Evolutionary conservation across 2,797 vertebrate species (phyloP).

Genomic region (Sebastes nivosus): DNA sequence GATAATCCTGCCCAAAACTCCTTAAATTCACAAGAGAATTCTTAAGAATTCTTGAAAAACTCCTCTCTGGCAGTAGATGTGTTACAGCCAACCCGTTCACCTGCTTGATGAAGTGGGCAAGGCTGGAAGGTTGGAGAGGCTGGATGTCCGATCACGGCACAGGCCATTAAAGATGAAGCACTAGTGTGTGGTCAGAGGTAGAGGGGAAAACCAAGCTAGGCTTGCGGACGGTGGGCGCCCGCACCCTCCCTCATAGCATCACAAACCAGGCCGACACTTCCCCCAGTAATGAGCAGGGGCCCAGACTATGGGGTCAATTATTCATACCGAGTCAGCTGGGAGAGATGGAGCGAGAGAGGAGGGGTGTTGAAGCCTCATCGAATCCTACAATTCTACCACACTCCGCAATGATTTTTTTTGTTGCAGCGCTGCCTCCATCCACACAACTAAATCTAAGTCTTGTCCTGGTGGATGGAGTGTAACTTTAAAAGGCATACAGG

Average conservation of each 20-base stretch:
- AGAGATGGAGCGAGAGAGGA: conserved; percentile 70
- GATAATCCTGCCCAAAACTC: conserved; percentile 71
- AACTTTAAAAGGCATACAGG: conserved; percentile 82
- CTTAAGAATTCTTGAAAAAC: conserved; percentile 69
- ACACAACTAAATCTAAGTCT: conserved; percentile 67
- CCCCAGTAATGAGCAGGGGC: conserved; percentile 84
- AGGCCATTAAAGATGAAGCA: conserved; percentile 86
- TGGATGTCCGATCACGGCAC: conserved; percentile 71
- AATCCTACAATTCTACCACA: conserved; percentile 62
- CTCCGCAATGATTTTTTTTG: conserved; percentile 65
- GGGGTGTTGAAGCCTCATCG: conserved; percentile 67
- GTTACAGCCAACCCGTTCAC: conserved; percentile 65
- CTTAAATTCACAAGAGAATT: conserved; percentile 72
- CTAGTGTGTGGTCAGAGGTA: conserved; percentile 75
- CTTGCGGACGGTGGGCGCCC: conserved; percentile 46
- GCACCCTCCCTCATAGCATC: conserved; percentile 72
- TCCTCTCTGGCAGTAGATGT: conserved; percentile 71
- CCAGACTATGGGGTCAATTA: conserved; percentile 85
- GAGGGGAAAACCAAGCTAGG: conserved; percentile 65
- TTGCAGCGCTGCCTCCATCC: conserved; percentile 66
- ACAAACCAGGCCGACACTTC: conserved; percentile 81
- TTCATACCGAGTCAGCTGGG: conserved; percentile 84
- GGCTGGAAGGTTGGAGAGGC: conserved; percentile 71
- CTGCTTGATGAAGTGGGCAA: conserved; percentile 77
- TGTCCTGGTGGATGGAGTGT: conserved; percentile 68